These are phyloP conservation scores for Actinemys pallida DNA, from an alignment of 2,113 vertebrate species.

Conservation along the genomic window DNA sequence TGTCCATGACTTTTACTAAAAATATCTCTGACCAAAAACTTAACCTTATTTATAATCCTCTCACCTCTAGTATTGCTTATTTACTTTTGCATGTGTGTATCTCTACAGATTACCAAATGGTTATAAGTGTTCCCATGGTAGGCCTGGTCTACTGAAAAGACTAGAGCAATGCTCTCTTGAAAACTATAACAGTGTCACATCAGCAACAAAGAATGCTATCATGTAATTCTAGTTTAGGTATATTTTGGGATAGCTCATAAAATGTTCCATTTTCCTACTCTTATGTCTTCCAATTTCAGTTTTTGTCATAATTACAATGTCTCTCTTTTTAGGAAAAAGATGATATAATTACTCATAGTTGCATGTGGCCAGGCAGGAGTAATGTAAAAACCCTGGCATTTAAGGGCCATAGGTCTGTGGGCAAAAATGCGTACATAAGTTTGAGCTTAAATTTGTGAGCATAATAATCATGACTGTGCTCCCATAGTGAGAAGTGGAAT, in stretches of 20 bases:
- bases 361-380: neutral
- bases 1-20: no score
- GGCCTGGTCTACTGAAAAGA: neutral
- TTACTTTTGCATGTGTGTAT: neutral
- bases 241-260: accelerated
- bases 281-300: neutral
- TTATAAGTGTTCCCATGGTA: neutral
- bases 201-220: neutral
- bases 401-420: neutral
- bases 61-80: neutral
- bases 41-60: neutral
- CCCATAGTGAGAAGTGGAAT: neutral
- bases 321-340: neutral
- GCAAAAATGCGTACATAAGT: accelerated
- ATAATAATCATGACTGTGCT: neutral
- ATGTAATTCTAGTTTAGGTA: neutral
- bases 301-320: neutral
- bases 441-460: neutral
- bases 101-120: neutral
- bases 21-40: no score
- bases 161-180: neutral
- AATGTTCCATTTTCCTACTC: neutral
- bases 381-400: neutral
- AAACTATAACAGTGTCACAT: neutral
- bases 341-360: neutral